Conservation (phyloP, 2,113 vertebrate genomes). For the Hemiscyllium ocellatum region DNA sequence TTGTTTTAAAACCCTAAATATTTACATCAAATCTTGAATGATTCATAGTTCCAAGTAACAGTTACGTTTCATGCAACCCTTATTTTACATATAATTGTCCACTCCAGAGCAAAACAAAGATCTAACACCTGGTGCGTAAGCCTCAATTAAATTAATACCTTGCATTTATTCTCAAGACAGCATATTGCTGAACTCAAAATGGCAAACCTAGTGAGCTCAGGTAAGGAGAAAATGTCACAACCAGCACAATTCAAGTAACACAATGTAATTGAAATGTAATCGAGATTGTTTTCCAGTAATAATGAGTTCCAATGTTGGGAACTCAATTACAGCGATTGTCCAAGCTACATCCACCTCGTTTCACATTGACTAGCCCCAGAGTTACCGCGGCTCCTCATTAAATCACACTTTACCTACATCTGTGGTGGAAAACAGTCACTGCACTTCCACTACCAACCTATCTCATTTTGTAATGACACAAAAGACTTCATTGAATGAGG, state of each 20-base stretch:
- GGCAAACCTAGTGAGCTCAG: neutral
- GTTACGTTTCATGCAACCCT: neutral
- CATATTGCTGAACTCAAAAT: neutral
- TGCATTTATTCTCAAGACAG: neutral
- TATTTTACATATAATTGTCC: neutral
- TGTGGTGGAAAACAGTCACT: neutral
- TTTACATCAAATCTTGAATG: neutral
- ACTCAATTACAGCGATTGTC: neutral
- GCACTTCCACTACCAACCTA: neutral
- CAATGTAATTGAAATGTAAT: neutral
- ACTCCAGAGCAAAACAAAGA: neutral
- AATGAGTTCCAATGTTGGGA: neutral
- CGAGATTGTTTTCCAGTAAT: neutral
- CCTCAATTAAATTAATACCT: neutral
- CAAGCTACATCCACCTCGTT: neutral
- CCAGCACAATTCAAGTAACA: neutral
- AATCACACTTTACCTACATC: neutral
- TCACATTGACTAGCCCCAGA: neutral
- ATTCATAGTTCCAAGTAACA: neutral
- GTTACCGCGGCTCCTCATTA: neutral
- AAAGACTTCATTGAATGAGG: neutral
- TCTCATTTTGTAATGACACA: neutral
- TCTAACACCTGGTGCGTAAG: neutral
- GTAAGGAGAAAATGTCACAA: neutral
- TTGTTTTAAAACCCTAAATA: neutral